Percentiles rank a stretch among this genome's conserved stretches.
Evolutionary conservation across 2,888 invertebrate genomes (phyloP).

Genomic region (Eupsilia transversa): DNA sequence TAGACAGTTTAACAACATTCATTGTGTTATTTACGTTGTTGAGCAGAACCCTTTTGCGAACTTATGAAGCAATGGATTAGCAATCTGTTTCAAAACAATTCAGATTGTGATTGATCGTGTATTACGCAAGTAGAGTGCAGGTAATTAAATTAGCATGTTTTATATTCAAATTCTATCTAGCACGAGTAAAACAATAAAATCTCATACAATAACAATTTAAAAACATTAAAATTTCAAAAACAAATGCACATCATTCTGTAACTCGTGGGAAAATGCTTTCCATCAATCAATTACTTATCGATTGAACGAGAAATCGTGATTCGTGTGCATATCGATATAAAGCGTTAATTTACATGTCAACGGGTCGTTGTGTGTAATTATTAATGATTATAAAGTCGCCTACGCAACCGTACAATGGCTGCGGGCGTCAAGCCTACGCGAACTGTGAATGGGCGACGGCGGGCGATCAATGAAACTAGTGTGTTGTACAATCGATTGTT

Average conservation of each 20-base stretch:
- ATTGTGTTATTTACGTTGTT: too few species aligned
- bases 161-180: slow-evolving; percentile 7
- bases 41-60: too few species aligned
- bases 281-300: slow-evolving; percentile 61
- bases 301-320: slow-evolving; percentile 58
- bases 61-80: too few species aligned
- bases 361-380: slow-evolving; percentile 72
- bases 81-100: too few species aligned
- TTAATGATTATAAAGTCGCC: slow-evolving; percentile 75
- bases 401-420: slow-evolving; percentile 72
- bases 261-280: slow-evolving; percentile 44
- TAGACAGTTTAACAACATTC: too few species aligned
- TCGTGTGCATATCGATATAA: slow-evolving; percentile 54
- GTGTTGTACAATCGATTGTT: slow-evolving; percentile 55
- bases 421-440: slow-evolving; percentile 74
- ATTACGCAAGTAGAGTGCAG: too few species aligned
- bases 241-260: slow-evolving; percentile 16
- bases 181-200: background rate
- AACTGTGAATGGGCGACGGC: slow-evolving; percentile 70
- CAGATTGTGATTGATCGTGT: too few species aligned
- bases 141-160: background rate
- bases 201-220: background rate
- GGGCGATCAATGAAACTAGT: slow-evolving; percentile 69
- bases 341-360: slow-evolving; percentile 76
- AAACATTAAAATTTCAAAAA: slow-evolving; percentile 18